Percentiles rank a stretch among this genome's conserved stretches.
Conservation (phyloP, 2,888 invertebrate species). For the Parthenolecanium corni region DNA sequence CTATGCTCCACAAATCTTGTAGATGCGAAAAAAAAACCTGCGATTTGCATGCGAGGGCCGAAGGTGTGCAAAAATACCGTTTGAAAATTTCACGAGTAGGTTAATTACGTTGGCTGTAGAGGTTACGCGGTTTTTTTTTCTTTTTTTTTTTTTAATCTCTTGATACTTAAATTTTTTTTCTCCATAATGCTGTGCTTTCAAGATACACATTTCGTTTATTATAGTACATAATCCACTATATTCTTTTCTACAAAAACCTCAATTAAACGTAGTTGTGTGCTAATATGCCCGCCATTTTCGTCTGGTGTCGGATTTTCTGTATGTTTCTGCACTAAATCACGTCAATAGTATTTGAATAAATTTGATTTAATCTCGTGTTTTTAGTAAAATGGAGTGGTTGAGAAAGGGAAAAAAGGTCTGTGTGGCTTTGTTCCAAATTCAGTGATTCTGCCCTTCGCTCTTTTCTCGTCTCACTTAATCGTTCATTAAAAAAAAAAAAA, state of each 20-base stretch:
- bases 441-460: not conserved
- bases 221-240: no score
- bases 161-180: no score
- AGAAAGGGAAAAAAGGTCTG: not conserved
- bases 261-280: slow-evolving; percentile 10
- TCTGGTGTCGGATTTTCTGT: not conserved
- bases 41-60: no score
- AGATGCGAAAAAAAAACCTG: no score
- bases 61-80: no score
- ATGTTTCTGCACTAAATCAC: slow-evolving; percentile 2
- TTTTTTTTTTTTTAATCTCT: no score
- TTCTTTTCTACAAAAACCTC: slow-evolving; percentile 11
- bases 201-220: no score
- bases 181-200: no score
- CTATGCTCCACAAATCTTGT: no score
- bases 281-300: not conserved
- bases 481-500: not conserved
- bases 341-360: slow-evolving; percentile 10
- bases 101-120: no score
- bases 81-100: no score
- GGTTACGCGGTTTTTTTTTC: no score
- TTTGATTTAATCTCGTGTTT: slow-evolving; percentile 13
- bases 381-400: not conserved
- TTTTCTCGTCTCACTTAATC: not conserved
- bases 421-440: slow-evolving; percentile 1